Percentiles rank a stretch among this genome's conserved stretches.
phyloP scores from a whole-genome alignment of 2,888 invertebrate species.

The Coleophora deauratella region DNA sequence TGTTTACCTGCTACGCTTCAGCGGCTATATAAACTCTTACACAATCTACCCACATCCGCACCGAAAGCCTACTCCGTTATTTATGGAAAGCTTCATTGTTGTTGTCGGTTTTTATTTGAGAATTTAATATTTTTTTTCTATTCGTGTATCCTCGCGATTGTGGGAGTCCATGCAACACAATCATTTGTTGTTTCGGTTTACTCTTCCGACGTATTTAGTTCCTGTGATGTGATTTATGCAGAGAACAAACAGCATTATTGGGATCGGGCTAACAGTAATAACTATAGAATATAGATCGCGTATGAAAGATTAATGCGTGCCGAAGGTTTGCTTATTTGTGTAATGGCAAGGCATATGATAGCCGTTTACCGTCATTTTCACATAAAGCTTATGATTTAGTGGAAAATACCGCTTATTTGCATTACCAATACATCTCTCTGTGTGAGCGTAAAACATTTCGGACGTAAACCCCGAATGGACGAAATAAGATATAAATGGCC shows the following conservation, averaged over 20 bases:
- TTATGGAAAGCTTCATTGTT: constrained; percentile 69
- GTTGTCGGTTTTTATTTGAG: constrained; percentile 64
- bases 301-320: constrained; percentile 38
- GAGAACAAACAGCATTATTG: constrained; percentile 21
- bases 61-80: constrained; percentile 66
- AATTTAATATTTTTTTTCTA: constrained; percentile 60
- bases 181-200: constrained; percentile 54
- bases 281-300: constrained; percentile 27
- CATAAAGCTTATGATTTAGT: constrained; percentile 51
- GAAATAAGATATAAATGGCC: constrained; percentile 56
- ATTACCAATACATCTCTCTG: constrained; percentile 48
- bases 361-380: constrained; percentile 13
- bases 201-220: constrained; percentile 46
- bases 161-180: constrained; percentile 38
- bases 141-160: constrained; percentile 51
- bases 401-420: constrained; percentile 58
- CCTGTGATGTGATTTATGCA: constrained; percentile 46
- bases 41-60: constrained; percentile 67
- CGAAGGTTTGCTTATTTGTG: constrained; percentile 42
- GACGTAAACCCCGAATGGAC: constrained; percentile 51
- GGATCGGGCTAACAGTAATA: no score
- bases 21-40: constrained; percentile 61
- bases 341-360: no score
- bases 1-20: constrained; percentile 57
- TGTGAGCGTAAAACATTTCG: constrained; percentile 44